A percentile compares a stretch with the other conserved stretches of the same genome.
These are phyloP conservation scores for Phymanthus crucifer DNA, from an alignment of 92 coral and sea anemone genomes.

Conservation along the genomic window DNA sequence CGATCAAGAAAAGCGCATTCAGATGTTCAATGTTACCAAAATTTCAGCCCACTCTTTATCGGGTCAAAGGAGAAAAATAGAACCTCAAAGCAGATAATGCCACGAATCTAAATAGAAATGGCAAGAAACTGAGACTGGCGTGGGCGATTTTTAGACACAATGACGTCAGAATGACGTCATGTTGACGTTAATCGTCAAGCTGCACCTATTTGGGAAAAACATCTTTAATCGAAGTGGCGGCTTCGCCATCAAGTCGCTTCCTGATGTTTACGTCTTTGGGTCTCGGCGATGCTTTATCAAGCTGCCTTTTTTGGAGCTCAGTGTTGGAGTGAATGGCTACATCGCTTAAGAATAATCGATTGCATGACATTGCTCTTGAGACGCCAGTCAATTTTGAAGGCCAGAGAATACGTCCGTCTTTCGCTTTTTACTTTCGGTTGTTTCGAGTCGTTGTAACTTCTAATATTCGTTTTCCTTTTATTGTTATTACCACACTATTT, in stretches of 20 bases:
- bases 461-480: no score
- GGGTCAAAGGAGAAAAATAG: conserved; percentile 7
- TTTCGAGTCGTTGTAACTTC: no score
- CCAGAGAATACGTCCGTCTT: no score
- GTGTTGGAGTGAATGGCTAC: background rate
- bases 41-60: conserved; percentile 25
- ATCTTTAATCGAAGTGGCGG: conserved; percentile 30
- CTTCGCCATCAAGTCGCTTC: conserved; percentile 26
- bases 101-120: conserved; percentile 10
- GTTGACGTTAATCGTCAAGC: conserved; percentile 51
- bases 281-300: background rate
- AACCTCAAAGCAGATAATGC: conserved; percentile 3
- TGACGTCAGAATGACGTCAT: conserved; percentile 59
- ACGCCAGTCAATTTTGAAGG: no score
- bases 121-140: conserved; percentile 26
- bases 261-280: conserved; percentile 21
- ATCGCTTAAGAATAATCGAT: background rate
- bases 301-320: conserved; percentile 8
- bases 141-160: conserved; percentile 51
- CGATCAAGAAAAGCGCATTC: conserved; percentile 22
- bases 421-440: no score
- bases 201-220: conserved; percentile 34
- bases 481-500: no score
- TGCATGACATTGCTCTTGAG: background rate
- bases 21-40: background rate